Evolutionary conservation across 2,113 vertebrate genomes (phyloP), one percentile per base, ranked within the genome.

Genomic region (Procavia capensis): DNA sequence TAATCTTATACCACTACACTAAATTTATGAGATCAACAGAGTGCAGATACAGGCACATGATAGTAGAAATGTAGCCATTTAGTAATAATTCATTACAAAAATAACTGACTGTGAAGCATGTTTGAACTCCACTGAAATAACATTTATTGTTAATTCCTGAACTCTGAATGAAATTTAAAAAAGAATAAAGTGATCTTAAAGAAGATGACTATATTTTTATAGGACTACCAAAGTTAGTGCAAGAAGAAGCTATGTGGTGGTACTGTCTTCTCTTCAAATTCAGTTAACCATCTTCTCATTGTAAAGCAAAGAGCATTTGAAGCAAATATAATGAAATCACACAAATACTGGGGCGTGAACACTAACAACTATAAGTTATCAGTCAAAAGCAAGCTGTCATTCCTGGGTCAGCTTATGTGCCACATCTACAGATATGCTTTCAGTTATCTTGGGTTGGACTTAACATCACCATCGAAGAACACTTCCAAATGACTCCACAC

Each of bases 201-300:
- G 34, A 76, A 24, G 88, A 94, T 64, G 54, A 85, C 64, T 91
- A 45, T n/a, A 66, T 70, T 75, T 95, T 85, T 50, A 82, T 25
- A 85, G 43, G 10, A 90, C 5, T n/a, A 81, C 11, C 43, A 86
- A 70, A 86, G 43, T 2, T 45, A 70, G 70, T 16, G 7, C 45
- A 70, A 70, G 43, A 68, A 54, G 24, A 72, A 83, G 57, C 68
- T 59, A 76, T 24, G 6, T 64, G 24, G 41, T 81, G 57, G 41
- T 81, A 45, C 13, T 88, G n/a, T 74, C 68, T 88, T 75, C 43
- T 95, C 75, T 81, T 54, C 76, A 79, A 87, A 90, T 43, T 85
- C 17, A 47, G 61, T 61, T 83, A 86, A 74, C 31, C 9, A 57
- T 45, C 36, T 76, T 84, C 83, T 94, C 36, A 72, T 29, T 66